phyloP scores from a whole-genome alignment of 1,140 invertebrate genomes.

The Ostrea edulis region DNA sequence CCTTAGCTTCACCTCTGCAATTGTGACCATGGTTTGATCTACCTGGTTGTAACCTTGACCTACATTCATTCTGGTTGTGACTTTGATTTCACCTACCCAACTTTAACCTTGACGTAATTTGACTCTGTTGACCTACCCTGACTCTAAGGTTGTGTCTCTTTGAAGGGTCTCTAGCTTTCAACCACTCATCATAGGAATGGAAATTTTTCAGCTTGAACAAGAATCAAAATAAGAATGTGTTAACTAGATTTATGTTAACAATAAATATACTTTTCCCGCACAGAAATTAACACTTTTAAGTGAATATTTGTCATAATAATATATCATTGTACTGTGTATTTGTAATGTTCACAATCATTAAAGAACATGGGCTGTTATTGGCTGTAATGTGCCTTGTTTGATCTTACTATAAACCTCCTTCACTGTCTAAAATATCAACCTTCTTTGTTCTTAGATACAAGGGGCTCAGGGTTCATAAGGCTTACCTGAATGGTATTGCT shows the following conservation, averaged over 20 bases:
- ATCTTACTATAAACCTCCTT: too few species aligned
- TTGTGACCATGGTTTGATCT: background rate
- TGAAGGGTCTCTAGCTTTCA: conserved; percentile 55
- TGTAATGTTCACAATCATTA: too few species aligned
- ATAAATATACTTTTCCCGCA: background rate
- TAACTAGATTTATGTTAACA: background rate
- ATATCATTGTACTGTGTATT: too few species aligned
- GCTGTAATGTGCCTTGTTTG: too few species aligned
- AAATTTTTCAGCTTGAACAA: conserved; percentile 53
- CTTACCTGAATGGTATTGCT: too few species aligned
- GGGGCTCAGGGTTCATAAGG: too few species aligned
- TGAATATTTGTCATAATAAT: too few species aligned
- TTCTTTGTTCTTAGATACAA: too few species aligned
- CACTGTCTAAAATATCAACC: too few species aligned
- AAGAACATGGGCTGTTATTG: too few species aligned
- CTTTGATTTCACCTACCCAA: too few species aligned
- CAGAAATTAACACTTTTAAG: background rate
- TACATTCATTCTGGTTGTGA: background rate
- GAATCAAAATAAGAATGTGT: background rate
- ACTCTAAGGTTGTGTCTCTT: conserved; percentile 55
- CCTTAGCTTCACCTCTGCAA: background rate
- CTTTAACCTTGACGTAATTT: background rate
- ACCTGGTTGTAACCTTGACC: background rate
- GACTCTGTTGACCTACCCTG: conserved; percentile 44
- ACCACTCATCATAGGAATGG: conserved; percentile 60